A percentile compares a stretch with the other conserved stretches of the same genome.
phyloP scores from a whole-genome alignment of 64 coral and sea anemone genomes.

The Porites australiensis region DNA sequence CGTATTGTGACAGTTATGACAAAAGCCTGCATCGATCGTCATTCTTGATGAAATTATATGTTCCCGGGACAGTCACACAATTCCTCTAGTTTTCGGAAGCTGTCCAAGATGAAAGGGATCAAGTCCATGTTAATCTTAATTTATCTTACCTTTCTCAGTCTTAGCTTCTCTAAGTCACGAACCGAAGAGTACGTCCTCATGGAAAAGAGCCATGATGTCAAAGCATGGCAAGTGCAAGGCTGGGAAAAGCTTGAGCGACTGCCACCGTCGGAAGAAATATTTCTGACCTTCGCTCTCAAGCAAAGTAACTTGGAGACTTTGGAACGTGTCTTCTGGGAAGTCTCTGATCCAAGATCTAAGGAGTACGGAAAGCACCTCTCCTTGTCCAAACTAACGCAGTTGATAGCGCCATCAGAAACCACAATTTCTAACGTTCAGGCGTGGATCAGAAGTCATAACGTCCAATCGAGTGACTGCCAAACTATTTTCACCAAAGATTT shows the following conservation, averaged over 20 bases:
- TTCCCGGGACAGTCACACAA: neutral
- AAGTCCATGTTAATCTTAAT: neutral
- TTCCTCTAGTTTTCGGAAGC: neutral
- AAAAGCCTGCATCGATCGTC: no score
- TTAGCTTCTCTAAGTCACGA: neutral
- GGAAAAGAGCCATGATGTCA: conserved; percentile 76
- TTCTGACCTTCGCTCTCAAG: conserved; percentile 95
- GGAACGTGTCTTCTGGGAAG: conserved; percentile 84
- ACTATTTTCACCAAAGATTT: conserved; percentile 83
- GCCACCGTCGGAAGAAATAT: conserved; percentile 45
- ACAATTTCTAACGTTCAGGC: conserved; percentile 64
- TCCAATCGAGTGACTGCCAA: conserved; percentile 56
- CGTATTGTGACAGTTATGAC: no score
- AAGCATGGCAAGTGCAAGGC: conserved; percentile 71
- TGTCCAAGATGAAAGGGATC: neutral
- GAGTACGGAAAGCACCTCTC: conserved; percentile 80
- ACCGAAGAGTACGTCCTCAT: conserved; percentile 40
- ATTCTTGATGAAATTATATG: neutral
- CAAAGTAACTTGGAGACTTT: conserved; percentile 84
- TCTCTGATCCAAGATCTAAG: conserved; percentile 80
- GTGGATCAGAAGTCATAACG: conserved; percentile 65
- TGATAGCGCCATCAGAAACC: conserved; percentile 73
- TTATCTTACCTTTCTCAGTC: neutral
- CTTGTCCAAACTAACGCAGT: conserved; percentile 41
- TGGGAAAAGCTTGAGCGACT: conserved; percentile 77